A percentile compares a stretch with the other conserved stretches of the same genome.
These are phyloP conservation scores for Hycleus cichorii DNA, from an alignment of 1,140 invertebrate species.

Conservation along the genomic window DNA sequence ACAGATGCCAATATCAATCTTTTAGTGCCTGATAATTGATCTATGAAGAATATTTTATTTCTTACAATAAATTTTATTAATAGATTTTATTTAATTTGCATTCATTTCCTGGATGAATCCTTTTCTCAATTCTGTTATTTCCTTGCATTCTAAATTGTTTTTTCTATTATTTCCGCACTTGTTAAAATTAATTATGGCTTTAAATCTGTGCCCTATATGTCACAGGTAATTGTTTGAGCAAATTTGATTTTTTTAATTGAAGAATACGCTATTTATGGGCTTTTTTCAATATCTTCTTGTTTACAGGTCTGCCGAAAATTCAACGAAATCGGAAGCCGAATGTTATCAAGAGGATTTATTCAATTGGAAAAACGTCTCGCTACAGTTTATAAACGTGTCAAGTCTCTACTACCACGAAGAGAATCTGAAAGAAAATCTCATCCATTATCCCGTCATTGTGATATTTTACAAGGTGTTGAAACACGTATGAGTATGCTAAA, in stretches of 20 bases:
- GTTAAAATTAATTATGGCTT: too few species aligned
- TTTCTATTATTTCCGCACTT: too few species aligned
- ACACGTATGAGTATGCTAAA: constrained; percentile 83
- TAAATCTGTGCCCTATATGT: too few species aligned
- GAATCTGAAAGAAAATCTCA: constrained; percentile 84
- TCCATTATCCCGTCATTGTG: constrained; percentile 74
- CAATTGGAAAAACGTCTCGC: constrained; percentile 71
- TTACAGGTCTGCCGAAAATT: constrained; percentile 74
- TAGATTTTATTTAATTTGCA: neutral
- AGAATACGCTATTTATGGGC: too few species aligned
- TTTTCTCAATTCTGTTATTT: too few species aligned
- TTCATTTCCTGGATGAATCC: neutral
- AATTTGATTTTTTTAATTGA: too few species aligned
- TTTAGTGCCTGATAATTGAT: constrained; percentile 47
- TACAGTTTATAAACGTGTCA: constrained; percentile 66
- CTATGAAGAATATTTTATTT: neutral
- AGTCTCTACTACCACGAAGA: constrained; percentile 72
- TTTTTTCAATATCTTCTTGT: neutral
- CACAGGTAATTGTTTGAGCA: too few species aligned
- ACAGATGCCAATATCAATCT: constrained; percentile 60
- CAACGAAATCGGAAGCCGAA: constrained; percentile 62
- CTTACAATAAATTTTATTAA: constrained; percentile 5
- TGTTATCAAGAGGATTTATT: constrained; percentile 75
- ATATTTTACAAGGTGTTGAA: constrained; percentile 84
- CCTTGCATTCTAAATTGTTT: too few species aligned